Conservation (phyloP, 2,113 vertebrate species). For the Scatophagus argus region DNA sequence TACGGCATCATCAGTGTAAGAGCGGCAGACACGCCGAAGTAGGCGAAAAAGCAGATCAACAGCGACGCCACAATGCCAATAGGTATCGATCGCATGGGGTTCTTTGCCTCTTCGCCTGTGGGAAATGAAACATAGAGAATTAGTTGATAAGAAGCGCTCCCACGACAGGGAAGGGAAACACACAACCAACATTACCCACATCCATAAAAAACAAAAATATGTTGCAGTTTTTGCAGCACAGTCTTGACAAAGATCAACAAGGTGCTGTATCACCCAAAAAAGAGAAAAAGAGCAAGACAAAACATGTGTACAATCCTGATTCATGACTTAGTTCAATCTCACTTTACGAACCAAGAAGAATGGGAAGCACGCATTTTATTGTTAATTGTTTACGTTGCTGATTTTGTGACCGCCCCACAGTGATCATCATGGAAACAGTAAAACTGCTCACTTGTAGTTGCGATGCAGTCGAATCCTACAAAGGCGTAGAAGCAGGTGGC, state of each 20-base stretch:
- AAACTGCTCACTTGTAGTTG: constrained; percentile 91
- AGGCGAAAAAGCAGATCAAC: constrained; percentile 94
- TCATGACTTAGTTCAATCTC: too few species aligned
- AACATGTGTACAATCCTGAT: too few species aligned
- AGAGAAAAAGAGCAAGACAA: too few species aligned
- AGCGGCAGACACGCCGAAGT: constrained; percentile 94
- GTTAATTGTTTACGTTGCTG: too few species aligned
- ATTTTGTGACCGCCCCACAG: background rate
- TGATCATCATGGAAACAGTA: background rate
- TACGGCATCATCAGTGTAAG: constrained; percentile 98
- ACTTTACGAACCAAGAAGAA: too few species aligned
- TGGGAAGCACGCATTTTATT: too few species aligned
- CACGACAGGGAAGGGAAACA: background rate
- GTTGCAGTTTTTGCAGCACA: too few species aligned
- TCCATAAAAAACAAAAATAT: too few species aligned
- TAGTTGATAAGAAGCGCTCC: background rate
- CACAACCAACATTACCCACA: too few species aligned
- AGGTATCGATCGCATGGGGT: constrained; percentile 94
- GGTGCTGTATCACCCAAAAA: too few species aligned
- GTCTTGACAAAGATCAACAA: too few species aligned
- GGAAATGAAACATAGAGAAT: background rate
- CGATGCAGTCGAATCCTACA: constrained; percentile 98
- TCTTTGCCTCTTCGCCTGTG: constrained; percentile 94
- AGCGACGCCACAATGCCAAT: constrained; percentile 94
- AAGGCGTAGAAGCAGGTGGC: constrained; percentile 99